phyloP scores from a whole-genome alignment of 2,888 invertebrate genomes.

The Ormyrus thymus region DNA sequence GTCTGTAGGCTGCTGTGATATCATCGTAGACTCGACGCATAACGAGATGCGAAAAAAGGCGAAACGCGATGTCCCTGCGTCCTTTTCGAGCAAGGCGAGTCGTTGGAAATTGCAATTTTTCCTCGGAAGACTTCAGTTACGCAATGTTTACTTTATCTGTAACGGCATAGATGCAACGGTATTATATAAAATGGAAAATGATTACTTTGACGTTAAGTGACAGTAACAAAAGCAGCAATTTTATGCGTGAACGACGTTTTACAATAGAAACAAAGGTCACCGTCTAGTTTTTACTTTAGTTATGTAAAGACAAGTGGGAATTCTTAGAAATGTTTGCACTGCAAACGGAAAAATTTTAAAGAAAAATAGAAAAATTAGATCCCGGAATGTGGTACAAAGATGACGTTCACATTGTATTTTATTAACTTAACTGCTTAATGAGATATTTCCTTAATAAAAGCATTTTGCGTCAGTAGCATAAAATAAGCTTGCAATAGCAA shows the following conservation, averaged over 20 bases:
- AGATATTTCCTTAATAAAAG: conserved; percentile 14
- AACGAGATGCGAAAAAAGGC: conserved; percentile 22
- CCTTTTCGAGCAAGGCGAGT: not conserved
- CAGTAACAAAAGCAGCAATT: too few species aligned
- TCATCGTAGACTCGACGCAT: conserved; percentile 30
- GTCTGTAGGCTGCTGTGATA: conserved; percentile 8
- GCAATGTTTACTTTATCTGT: conserved; percentile 16
- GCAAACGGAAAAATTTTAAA: too few species aligned
- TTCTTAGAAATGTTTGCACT: too few species aligned
- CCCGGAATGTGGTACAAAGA: too few species aligned
- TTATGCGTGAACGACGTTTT: too few species aligned
- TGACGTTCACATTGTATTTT: not conserved
- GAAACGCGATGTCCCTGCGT: not conserved
- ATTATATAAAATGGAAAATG: too few species aligned
- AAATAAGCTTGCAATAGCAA: not conserved
- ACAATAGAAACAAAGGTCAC: too few species aligned
- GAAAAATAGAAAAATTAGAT: too few species aligned
- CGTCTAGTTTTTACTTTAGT: too few species aligned
- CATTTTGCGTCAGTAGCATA: not conserved
- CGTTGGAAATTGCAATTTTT: too few species aligned
- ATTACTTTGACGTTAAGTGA: too few species aligned
- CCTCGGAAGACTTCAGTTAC: not conserved
- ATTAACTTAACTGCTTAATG: conserved; percentile 3
- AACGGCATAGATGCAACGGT: not conserved
- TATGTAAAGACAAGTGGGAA: too few species aligned